phyloP scores from a whole-genome alignment of 2,888 invertebrate species.

The Heliconius ethilla region DNA sequence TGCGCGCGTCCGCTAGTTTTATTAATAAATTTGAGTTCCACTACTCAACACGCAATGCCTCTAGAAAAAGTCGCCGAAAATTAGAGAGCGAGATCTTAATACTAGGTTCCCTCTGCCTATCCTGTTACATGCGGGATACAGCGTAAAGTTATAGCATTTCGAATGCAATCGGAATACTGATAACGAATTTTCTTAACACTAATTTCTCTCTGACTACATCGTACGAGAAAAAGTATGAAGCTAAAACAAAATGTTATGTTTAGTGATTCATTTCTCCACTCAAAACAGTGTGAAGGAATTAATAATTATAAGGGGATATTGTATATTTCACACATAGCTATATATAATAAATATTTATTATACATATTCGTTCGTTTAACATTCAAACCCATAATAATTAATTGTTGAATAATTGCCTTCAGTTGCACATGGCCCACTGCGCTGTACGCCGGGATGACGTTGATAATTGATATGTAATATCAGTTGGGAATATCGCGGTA shows the following conservation, averaged over 20 bases:
- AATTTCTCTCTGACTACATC: neutral
- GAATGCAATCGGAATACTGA: neutral
- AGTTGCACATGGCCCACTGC: neutral
- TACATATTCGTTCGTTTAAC: neutral
- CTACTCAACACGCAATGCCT: no score
- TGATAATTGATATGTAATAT: neutral
- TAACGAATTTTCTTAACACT: neutral
- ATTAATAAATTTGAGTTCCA: neutral
- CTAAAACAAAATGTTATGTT: no score
- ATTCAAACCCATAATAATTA: neutral
- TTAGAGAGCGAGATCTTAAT: no score
- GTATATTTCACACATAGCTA: neutral
- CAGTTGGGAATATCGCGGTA: neutral
- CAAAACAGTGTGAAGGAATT: no score
- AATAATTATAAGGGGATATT: neutral
- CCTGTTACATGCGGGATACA: no score
- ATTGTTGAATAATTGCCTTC: slow-evolving; percentile 1
- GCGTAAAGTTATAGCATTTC: no score
- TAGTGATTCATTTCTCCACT: no score
- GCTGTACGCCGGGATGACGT: neutral
- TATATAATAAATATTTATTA: neutral
- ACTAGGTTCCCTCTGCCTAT: no score
- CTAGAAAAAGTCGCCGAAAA: no score
- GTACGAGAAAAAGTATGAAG: no score
- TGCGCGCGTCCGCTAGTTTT: no score